Base-by-base conservation (phyloP, 2,113 vertebrate species). In the Cebidichthys violaceus region DNA sequence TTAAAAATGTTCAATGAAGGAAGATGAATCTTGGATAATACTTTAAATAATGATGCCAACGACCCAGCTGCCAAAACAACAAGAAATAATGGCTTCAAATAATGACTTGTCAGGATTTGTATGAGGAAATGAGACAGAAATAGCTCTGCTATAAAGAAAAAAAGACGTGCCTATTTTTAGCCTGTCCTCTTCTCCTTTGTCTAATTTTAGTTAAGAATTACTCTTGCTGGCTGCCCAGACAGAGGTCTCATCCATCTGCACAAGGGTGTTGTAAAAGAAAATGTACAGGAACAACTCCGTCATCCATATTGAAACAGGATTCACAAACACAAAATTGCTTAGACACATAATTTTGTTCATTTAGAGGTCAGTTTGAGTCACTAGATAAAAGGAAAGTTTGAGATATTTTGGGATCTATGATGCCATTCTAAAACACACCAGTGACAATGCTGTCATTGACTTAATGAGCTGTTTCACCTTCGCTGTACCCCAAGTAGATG, bases 401-500 rank as follows among this genome's bases (percentile, higher is more conserved):
- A 66, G 66, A 82, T 75, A 83, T 84, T 89, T 77, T 84, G 27
- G 76, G 41, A 79, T 60, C 31, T 62, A 43, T 66, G 70, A 85
- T 75, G 47, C 75, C 50, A 66, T 61, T 54, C 24, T 43, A 67
- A 77, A 75, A 70, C 72, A 67, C 70, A 47, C 29, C 17, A 72
- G 70, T 75, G 35, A 83, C 74, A 72, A 88, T 77, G 31, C 55
- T 86, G 79, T 91, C 87, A 91, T 85, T 85, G 81, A 75, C 64
- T 86, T 91, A 87, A 92, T 91, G 92, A 88, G 82, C 35, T 14
- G 74, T 88, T 87, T 93, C 91, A 87, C 88, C 86, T 89, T 77
- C 22, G 14, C 72, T 75, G 24, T 50, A 54, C 43, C 61, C 55
- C 37, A 13, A 59, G 66, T 54, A 61, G 70, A 67, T 47, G 33